Evolutionary conservation across 2,888 invertebrate genomes (phyloP).

Genomic region (Plebejus melissa): DNA sequence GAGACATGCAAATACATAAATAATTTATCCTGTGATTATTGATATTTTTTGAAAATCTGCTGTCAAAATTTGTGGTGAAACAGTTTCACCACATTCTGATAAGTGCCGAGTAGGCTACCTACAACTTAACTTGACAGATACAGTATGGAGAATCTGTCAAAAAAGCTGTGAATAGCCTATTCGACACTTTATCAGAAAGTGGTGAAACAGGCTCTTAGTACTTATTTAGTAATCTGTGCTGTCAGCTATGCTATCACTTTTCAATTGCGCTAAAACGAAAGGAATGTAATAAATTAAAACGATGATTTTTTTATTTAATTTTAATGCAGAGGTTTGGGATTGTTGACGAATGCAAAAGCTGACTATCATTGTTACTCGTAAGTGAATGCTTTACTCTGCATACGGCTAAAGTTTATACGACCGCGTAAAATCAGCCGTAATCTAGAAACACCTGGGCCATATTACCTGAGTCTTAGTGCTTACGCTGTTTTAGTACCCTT

Average conservation of each 20-base stretch:
- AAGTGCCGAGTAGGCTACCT: too few relatives aligned
- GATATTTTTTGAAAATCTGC: too few relatives aligned
- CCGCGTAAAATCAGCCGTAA: background rate
- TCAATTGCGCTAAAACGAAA: background rate
- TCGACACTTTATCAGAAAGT: too few relatives aligned
- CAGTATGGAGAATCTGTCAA: too few relatives aligned
- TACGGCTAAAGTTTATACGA: slow-evolving; percentile 16
- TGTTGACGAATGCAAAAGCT: background rate
- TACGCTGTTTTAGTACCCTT: background rate
- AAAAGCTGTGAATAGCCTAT: too few relatives aligned
- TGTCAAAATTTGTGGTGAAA: too few relatives aligned
- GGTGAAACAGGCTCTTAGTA: too few relatives aligned
- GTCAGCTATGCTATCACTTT: background rate
- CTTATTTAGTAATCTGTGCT: too few relatives aligned
- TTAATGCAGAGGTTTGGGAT: background rate
- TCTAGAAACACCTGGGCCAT: background rate
- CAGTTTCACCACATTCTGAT: too few relatives aligned
- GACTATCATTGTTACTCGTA: background rate
- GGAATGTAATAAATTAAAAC: background rate
- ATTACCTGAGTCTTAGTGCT: background rate
- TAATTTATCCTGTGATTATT: too few relatives aligned
- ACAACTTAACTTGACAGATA: too few relatives aligned
- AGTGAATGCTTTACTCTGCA: slow-evolving; percentile 35
- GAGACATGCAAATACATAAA: too few relatives aligned
- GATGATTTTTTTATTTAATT: background rate